A percentile compares a stretch with the other conserved stretches of the same genome.
These are phyloP conservation scores for Aeoliscus strigatus DNA, from an alignment of 2,797 vertebrate species.

Conservation along the genomic window DNA sequence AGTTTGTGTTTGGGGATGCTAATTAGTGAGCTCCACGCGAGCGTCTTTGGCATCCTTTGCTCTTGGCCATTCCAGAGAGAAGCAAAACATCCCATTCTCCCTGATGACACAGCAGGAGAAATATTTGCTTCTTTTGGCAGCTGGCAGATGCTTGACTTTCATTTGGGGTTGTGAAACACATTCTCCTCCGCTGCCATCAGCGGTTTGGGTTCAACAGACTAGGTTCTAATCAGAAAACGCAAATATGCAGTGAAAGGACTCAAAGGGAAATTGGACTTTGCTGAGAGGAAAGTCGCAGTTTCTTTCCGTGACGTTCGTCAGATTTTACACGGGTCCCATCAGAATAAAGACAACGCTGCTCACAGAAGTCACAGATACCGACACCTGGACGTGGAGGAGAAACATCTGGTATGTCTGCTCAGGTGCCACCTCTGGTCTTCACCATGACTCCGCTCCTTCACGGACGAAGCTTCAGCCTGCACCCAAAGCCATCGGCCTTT, in stretches of 20 bases:
- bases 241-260: constrained; percentile 21
- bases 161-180: constrained; percentile 51
- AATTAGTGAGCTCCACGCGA: constrained; percentile 40
- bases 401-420: constrained; percentile 47
- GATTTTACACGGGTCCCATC: too few relatives aligned
- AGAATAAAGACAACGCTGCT: too few relatives aligned
- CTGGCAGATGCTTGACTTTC: constrained; percentile 30
- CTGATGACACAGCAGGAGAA: constrained; percentile 58
- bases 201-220: constrained; percentile 37
- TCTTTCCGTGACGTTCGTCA: too few relatives aligned
- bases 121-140: constrained; percentile 65
- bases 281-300: too few relatives aligned
- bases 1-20: constrained; percentile 38
- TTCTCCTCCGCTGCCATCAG: constrained; percentile 45
- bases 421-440: constrained; percentile 35
- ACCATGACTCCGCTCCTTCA: constrained; percentile 20
- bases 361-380: constrained; percentile 16
- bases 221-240: constrained; percentile 36
- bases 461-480: constrained; percentile 18
- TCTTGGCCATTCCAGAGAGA: constrained; percentile 40
- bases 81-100: constrained; percentile 60
- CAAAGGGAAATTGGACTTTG: too few relatives aligned
- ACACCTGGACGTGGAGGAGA: constrained; percentile 44
- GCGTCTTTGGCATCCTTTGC: constrained; percentile 37
- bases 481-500: constrained; percentile 29